Evolutionary conservation across 2,888 invertebrate genomes (phyloP).

Genomic region (Sepiola atlantica): DNA sequence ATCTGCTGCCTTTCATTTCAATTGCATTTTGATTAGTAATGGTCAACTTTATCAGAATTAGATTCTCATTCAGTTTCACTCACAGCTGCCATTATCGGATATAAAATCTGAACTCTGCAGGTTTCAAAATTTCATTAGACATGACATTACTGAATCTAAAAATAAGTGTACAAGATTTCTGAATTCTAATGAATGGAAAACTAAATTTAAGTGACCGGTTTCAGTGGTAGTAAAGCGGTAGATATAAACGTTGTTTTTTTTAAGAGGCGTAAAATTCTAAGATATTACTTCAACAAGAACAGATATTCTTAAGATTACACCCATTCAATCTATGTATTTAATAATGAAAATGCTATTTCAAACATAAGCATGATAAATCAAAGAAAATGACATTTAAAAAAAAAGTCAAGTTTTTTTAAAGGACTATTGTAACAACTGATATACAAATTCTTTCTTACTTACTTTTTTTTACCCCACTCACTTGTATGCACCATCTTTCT

Average conservation of each 20-base stretch:
- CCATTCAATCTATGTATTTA: no score
- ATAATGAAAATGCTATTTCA: no score
- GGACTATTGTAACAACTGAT: no score
- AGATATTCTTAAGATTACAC: no score
- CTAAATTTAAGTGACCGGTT: not conserved
- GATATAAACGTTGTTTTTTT: not conserved
- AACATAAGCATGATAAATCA: no score
- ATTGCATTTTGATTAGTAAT: slow-evolving; percentile 9
- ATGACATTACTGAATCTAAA: not conserved
- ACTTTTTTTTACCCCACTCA: no score
- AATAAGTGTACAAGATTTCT: not conserved
- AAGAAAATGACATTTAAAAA: no score
- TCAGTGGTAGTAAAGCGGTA: not conserved
- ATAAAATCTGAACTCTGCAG: not conserved
- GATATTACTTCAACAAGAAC: no score
- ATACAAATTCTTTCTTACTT: no score
- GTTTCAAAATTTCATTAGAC: not conserved
- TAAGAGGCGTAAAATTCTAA: no score
- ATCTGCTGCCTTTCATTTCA: not conserved
- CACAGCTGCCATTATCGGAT: not conserved
- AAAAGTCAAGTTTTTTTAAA: no score
- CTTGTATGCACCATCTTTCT: no score
- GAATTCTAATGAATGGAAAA: not conserved
- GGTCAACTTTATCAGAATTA: not conserved
- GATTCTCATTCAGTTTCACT: not conserved